Evolutionary conservation across 1,140 invertebrate species (phyloP).

Genomic region (Ganaspis sp.): DNA sequence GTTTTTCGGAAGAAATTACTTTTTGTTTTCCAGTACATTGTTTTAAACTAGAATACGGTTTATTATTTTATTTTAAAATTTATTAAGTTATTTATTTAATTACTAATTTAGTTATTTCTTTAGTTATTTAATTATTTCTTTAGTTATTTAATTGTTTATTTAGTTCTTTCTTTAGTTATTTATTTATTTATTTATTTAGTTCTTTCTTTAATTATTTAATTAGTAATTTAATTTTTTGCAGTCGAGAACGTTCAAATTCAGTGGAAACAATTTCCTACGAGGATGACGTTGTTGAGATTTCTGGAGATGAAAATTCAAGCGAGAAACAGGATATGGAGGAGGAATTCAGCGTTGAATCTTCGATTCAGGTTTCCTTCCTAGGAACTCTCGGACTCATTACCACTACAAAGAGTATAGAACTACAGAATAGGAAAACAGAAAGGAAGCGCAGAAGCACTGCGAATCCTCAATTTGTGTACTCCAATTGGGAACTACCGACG

Average conservation of each 20-base stretch:
- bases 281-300: conserved; percentile 64
- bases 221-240: background rate
- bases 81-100: too few relatives aligned
- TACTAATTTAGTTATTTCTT: too few relatives aligned
- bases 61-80: too few relatives aligned
- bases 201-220: too few relatives aligned
- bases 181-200: too few relatives aligned
- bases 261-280: conserved; percentile 63
- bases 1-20: too few relatives aligned
- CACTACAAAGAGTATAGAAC: conserved; percentile 68
- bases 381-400: conserved; percentile 73
- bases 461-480: conserved; percentile 78
- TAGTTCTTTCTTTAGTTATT: too few relatives aligned
- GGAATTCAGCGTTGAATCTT: conserved; percentile 40
- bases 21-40: too few relatives aligned
- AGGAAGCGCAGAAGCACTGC: conserved; percentile 77
- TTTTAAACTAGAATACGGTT: too few relatives aligned
- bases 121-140: too few relatives aligned
- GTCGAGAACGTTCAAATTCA: conserved; percentile 31
- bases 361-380: conserved; percentile 64
- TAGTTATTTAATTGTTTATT: too few relatives aligned
- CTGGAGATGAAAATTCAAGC: conserved; percentile 55
- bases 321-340: conserved; percentile 47
- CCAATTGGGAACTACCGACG: conserved; percentile 67
- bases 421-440: conserved; percentile 76